These are phyloP conservation scores for Eulemur coronatus DNA, from an alignment of 2,797 vertebrate species.

Conservation along the genomic window DNA sequence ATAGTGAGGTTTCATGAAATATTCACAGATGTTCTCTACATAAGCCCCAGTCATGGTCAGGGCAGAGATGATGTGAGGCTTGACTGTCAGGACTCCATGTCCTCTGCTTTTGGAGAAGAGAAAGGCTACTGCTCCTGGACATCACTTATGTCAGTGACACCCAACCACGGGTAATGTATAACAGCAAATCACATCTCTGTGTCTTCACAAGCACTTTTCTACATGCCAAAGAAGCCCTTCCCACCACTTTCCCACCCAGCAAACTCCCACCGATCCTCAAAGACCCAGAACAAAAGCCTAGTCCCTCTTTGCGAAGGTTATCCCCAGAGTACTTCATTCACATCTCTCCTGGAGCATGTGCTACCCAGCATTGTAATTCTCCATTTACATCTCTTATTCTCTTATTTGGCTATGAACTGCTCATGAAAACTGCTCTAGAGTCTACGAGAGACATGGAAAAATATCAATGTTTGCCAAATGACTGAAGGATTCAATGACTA, in stretches of 20 bases:
- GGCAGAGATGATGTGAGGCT: background rate
- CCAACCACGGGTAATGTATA: background rate
- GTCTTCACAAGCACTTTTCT: background rate
- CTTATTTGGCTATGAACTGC: background rate
- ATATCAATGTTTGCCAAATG: background rate
- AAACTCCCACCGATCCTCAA: background rate
- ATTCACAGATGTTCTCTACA: background rate
- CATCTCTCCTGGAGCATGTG: background rate
- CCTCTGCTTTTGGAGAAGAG: background rate
- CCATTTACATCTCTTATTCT: background rate
- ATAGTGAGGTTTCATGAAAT: background rate
- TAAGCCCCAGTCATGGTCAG: background rate
- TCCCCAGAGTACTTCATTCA: background rate
- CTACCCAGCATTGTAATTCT: background rate
- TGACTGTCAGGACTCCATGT: background rate
- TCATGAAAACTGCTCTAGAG: background rate
- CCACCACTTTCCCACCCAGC: background rate
- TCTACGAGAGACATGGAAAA: background rate
- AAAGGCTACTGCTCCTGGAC: background rate
- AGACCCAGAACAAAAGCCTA: background rate
- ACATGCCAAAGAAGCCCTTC: background rate
- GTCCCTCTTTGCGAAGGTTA: rapidly evolving
- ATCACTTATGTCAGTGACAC: background rate
- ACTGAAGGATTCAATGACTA: background rate
- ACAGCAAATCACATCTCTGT: background rate